phyloP scores from a whole-genome alignment of 2,888 invertebrate genomes.

The Zaprionus obscuricornis region DNA sequence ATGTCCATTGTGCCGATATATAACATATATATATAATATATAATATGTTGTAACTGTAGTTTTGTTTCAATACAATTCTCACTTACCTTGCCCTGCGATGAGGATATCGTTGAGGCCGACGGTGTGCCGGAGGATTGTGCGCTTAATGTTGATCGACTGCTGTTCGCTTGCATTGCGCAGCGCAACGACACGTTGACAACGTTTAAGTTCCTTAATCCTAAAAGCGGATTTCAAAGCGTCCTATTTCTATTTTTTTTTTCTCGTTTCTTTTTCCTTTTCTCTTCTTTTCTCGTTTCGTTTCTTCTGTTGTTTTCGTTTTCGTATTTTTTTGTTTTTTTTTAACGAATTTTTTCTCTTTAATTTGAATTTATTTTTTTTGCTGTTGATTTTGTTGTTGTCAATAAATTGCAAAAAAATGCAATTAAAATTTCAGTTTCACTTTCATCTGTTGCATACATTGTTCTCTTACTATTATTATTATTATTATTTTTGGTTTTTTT shows the following conservation, averaged over 20 bases:
- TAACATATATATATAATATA: no score
- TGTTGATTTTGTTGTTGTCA: constrained; percentile 11
- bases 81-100: constrained; percentile 81
- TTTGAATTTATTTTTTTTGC: constrained; percentile 14
- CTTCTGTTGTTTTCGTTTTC: no score
- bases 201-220: constrained; percentile 6
- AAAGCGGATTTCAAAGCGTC: no score
- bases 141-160: constrained; percentile 78
- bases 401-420: no score
- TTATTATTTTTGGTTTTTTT: neutral
- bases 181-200: constrained; percentile 29
- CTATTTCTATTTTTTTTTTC: no score
- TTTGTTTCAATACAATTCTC: neutral
- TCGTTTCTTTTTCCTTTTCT: no score
- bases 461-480: neutral
- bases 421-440: neutral
- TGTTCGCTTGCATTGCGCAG: constrained; percentile 80
- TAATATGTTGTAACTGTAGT: neutral
- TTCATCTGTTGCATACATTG: neutral
- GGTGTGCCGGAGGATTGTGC: constrained; percentile 82
- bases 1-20: constrained; percentile 1
- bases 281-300: no score
- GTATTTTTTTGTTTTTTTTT: no score
- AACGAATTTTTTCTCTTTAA: no score
- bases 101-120: constrained; percentile 81